Conservation (phyloP, 2,888 invertebrate species). For the Chrysolina americana region DNA sequence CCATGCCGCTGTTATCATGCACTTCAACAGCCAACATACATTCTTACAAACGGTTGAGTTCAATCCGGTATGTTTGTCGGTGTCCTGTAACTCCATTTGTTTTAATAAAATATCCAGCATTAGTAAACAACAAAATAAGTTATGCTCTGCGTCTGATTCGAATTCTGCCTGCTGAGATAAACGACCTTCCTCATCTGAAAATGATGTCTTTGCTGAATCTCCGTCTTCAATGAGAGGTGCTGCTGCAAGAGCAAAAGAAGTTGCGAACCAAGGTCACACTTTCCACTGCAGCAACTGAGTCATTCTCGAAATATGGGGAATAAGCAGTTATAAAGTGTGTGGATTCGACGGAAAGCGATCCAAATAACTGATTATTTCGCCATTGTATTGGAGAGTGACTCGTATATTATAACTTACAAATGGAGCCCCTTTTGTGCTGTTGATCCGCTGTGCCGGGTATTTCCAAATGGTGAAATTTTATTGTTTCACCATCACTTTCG, state of each 20-base stretch:
- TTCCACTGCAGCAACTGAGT: constrained; percentile 43
- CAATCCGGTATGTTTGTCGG: constrained; percentile 86
- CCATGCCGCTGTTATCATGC: constrained; percentile 84
- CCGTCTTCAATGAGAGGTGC: constrained; percentile 78
- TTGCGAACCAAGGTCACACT: constrained; percentile 26
- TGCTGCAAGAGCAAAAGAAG: constrained; percentile 59
- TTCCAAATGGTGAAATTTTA: constrained; percentile 68
- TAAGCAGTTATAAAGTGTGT: background rate
- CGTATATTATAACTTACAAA: constrained; percentile 70
- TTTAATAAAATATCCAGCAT: constrained; percentile 96
- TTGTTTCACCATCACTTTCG: constrained; percentile 68
- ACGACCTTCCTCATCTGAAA: constrained; percentile 79
- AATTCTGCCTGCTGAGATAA: constrained; percentile 77
- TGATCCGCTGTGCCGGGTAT: constrained; percentile 61
- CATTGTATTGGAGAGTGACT: constrained; percentile 29
- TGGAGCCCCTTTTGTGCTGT: constrained; percentile 71
- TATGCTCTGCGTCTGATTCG: constrained; percentile 80
- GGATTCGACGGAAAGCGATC: background rate
- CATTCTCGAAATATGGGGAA: constrained; percentile 38
- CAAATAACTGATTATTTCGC: background rate
- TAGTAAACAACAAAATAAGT: constrained; percentile 94
- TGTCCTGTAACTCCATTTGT: constrained; percentile 92
- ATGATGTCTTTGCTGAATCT: constrained; percentile 78
- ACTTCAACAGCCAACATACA: constrained; percentile 81
- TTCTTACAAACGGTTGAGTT: constrained; percentile 83